A percentile compares a stretch with the other conserved stretches of the same genome.
Conservation (phyloP, 23 tunicate genomes). For the Clavelina lepadiformis region DNA sequence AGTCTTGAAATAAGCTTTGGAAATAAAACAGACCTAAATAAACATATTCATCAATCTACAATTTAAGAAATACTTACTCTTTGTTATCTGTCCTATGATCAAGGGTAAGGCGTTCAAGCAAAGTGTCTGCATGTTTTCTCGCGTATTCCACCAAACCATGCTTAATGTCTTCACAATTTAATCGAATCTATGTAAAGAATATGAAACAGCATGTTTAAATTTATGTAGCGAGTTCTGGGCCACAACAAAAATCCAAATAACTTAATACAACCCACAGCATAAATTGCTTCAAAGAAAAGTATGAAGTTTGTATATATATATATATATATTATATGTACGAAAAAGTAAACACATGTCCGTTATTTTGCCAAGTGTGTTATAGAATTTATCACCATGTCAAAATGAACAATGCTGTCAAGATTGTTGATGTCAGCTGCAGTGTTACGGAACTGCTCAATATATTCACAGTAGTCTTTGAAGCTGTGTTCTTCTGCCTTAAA, state of each 20-base stretch:
- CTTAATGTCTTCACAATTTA: slow-evolving; percentile 93
- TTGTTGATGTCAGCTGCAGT: slow-evolving; percentile 54
- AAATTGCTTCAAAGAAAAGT: too few species aligned
- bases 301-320: too few species aligned
- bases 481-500: slow-evolving; percentile 67
- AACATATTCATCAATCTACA: not conserved
- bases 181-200: too few species aligned
- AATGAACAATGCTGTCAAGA: slow-evolving; percentile 70
- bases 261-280: too few species aligned
- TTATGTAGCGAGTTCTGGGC: too few species aligned
- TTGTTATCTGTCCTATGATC: slow-evolving; percentile 83
- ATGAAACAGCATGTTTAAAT: too few species aligned
- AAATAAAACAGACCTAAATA: not conserved
- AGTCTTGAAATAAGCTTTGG: too few species aligned
- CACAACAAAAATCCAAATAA: too few species aligned
- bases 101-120: slow-evolving; percentile 53
- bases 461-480: slow-evolving; percentile 72
- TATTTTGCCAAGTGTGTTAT: too few species aligned
- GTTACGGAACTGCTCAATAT: slow-evolving; percentile 58
- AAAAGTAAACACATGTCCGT: too few species aligned
- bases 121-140: slow-evolving; percentile 80
- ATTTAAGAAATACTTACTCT: slow-evolving; percentile 39
- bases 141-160: slow-evolving; percentile 73
- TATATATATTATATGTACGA: too few species aligned
- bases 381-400: slow-evolving; percentile 63